Percentiles rank a stretch among this genome's conserved stretches.
phyloP scores from a whole-genome alignment of 2,113 vertebrate genomes.

The Phyllostomus discolor region DNA sequence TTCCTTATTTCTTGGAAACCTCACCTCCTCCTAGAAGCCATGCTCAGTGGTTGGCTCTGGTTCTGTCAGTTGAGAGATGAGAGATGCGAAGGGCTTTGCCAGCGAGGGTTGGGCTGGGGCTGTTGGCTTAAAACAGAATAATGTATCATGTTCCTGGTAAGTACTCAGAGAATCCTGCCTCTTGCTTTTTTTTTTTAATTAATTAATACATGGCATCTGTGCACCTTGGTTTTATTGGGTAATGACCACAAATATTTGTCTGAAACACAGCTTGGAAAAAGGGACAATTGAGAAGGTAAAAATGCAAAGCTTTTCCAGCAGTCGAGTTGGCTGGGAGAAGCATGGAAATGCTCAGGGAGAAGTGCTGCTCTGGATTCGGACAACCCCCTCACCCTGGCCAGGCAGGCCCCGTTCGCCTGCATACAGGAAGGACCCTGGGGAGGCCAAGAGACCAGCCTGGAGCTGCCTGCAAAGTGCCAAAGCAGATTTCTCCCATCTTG shows the following conservation, averaged over 20 bases:
- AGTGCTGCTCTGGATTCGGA: not conserved
- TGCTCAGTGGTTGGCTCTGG: not conserved
- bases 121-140: not conserved
- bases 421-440: not conserved
- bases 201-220: not conserved
- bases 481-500: not conserved
- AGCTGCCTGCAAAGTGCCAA: not conserved
- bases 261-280: slow-evolving; percentile 19
- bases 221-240: not conserved
- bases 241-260: not conserved
- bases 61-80: not conserved
- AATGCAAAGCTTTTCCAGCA: not conserved
- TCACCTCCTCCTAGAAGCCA: not conserved
- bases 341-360: not conserved
- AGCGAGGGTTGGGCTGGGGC: not conserved
- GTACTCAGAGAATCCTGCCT: not conserved
- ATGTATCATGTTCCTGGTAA: not conserved
- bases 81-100: not conserved
- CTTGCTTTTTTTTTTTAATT: not conserved
- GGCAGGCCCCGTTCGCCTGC: not conserved
- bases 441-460: not conserved
- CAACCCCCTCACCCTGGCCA: not conserved
- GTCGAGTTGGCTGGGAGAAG: not conserved
- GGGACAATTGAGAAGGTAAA: not conserved
- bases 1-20: not conserved